Base-by-base conservation (phyloP, 1,140 invertebrate genomes). In the Oscheius sp. region DNA sequence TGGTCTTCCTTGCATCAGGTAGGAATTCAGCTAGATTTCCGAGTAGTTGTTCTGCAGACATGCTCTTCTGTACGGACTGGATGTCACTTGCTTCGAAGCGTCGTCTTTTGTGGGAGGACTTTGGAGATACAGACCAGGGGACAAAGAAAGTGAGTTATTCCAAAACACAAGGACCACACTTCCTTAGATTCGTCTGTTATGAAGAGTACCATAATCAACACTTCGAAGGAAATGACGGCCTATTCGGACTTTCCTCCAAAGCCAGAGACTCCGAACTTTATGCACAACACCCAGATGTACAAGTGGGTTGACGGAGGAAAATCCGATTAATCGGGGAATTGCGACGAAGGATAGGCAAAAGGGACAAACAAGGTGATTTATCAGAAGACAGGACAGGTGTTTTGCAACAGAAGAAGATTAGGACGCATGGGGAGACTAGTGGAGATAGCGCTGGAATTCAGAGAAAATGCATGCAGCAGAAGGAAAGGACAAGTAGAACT, bases 191-290 rank as follows among this genome's bases (percentile, higher is more conserved):
- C 87, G 0, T 85, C 84, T 1, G 84, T 85, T 0, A 80, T 83
- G 79, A 81, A 80, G 31, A 79, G 79, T n/a, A 86, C 85, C 1
- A 77, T 87, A 4, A 84, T 85, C 63, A 87, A 88, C 76, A 85
- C 86, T 0, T 86, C 85, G 45, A 88, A 88, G 69, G 87, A 87
- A 75, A 82, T 88, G 78, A 86, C 85, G 78, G 79, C 82, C 0
- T 88, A 82, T 79, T 85, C 85, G 65, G 86, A 88, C 75, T 88
- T 85, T 65, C 86, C 87, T 2, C 85, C 85, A 7, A 82, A 85
- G 3, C 64, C 61, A 13, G 79, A 85, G 10, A 85, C 74, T 61
- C 84, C 87, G 0, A 82, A 83, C 64, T 87, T 84, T 74, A 86
- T 87, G 86, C 86, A 85, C 75, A 85, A 87, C 75, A 77, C 78